A percentile compares a stretch with the other conserved stretches of the same genome.
Evolutionary conservation across 2,797 vertebrate genomes (phyloP).

Genomic region (Neopelma chrysocephalum): DNA sequence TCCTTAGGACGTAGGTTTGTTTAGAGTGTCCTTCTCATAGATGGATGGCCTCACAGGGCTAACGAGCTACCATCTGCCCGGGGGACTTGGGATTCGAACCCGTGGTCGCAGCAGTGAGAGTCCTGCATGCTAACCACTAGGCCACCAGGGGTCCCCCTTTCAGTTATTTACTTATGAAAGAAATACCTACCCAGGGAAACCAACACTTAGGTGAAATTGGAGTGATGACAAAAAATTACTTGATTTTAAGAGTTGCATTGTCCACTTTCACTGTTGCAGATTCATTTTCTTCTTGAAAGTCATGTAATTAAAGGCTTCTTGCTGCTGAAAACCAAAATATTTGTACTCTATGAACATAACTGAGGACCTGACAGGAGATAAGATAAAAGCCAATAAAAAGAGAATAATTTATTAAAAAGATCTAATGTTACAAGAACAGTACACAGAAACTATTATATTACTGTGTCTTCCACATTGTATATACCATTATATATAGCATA

Average conservation of each 20-base stretch:
- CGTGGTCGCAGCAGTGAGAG: too few relatives aligned
- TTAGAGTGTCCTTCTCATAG: too few relatives aligned
- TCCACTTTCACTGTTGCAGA: not conserved
- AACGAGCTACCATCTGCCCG: too few relatives aligned
- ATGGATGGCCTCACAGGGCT: too few relatives aligned
- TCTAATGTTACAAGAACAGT: slow-evolving; percentile 84
- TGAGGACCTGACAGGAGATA: slow-evolving; percentile 74
- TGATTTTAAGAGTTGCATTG: not conserved
- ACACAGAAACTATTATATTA: slow-evolving; percentile 80
- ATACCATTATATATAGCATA: slow-evolving; percentile 80
- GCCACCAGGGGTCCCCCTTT: too few relatives aligned
- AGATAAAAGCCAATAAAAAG: slow-evolving; percentile 84
- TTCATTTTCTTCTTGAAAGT: not conserved
- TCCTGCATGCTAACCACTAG: too few relatives aligned
- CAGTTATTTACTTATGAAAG: not conserved
- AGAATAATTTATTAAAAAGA: slow-evolving; percentile 85
- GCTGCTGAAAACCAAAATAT: not conserved
- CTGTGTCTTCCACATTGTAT: slow-evolving; percentile 78
- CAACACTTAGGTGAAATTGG: not conserved
- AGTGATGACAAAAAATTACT: not conserved
- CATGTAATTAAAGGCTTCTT: not conserved
- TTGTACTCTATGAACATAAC: not conserved
- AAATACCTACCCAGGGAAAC: not conserved
- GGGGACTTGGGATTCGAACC: too few relatives aligned
- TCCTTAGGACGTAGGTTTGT: too few relatives aligned